Evolutionary conservation across 2,888 invertebrate genomes (phyloP), one percentile per base, ranked within the genome.

Genomic region (Punctoribates punctum): DNA sequence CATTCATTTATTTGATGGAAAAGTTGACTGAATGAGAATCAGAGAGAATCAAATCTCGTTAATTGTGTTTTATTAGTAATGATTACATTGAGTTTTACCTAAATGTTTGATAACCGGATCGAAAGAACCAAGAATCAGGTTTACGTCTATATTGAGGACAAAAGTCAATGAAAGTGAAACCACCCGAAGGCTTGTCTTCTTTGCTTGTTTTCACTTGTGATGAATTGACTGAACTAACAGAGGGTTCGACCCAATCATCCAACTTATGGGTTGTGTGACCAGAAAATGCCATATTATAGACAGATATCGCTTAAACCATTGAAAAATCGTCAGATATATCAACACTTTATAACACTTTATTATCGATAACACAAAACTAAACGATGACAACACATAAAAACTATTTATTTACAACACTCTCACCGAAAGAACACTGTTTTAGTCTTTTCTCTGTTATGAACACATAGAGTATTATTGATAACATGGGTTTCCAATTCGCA

Each of bases 1-100:
- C 77, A 77, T 48, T 46, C 27, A 70, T 77, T 77, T n/a, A 77
- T 54, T 38, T 70, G 13, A n/a, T 73, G 67, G 20, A 77, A 72
- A 2, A 77, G 42, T 57, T 77, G 73, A 65, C 77, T 77, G 48
- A 54, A 4, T 38, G 17, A 72, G 13, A 29, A 42, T 48, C 3
- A 48, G 13, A 13, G 48, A 48, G 48, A 48, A 48, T 9, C 13
- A 42, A 54, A 54, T 6, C 8, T 20, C 8, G 11, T 13, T 3
- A 57, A 23, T 23, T 25, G 17, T 57, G 34, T 57, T 54, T n/a
- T 54, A 20, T 23, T 57, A 57, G 20, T 57, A 3, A 11, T 54
- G 11, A 48, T 48, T 17, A 6, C n/a, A 48, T 17, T 48, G 2
- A 23, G 17, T 48, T 67, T 48, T 25, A 75, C 75, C 75, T 75